phyloP scores from a whole-genome alignment of 2,797 vertebrate genomes.

The Alcedo atthis region DNA sequence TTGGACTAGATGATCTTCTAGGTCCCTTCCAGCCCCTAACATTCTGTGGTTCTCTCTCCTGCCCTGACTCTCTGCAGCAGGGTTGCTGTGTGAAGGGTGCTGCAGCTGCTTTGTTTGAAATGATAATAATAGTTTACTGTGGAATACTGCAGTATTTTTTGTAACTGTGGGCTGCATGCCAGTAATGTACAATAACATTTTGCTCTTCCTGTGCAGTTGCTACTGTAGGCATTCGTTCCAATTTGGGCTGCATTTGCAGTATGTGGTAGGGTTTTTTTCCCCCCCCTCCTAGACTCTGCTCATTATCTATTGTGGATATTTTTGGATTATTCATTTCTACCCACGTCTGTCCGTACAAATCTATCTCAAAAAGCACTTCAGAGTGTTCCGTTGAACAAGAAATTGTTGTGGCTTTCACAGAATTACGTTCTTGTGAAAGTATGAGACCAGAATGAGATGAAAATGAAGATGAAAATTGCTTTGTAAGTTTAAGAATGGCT shows the following conservation, averaged over 20 bases:
- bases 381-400: slow-evolving; percentile 33
- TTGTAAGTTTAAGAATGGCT: slow-evolving; percentile 13
- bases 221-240: slow-evolving; percentile 58
- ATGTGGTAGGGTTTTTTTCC: neutral
- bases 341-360: slow-evolving; percentile 22
- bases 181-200: slow-evolving; percentile 63
- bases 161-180: slow-evolving; percentile 27
- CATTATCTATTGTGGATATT: slow-evolving; percentile 62
- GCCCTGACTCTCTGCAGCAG: fast-evolving
- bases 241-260: slow-evolving; percentile 39
- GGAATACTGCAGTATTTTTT: slow-evolving; percentile 60
- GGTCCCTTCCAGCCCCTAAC: too few species aligned
- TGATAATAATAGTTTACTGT: slow-evolving; percentile 37
- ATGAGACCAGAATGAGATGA: slow-evolving; percentile 34
- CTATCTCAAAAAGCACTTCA: slow-evolving; percentile 49
- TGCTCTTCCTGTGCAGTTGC: slow-evolving; percentile 66
- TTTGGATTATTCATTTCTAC: slow-evolving; percentile 63
- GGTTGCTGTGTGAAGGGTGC: neutral
- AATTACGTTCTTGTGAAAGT: slow-evolving; percentile 34
- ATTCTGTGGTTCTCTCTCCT: neutral
- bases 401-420: slow-evolving; percentile 59
- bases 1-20: too few species aligned
- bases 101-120: slow-evolving; percentile 50
- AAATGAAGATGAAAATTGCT: slow-evolving; percentile 5
- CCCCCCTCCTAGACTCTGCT: neutral